Evolutionary conservation across 2,888 invertebrate genomes (phyloP), one percentile per base, ranked within the genome.

Genomic region (Gari tellinella): DNA sequence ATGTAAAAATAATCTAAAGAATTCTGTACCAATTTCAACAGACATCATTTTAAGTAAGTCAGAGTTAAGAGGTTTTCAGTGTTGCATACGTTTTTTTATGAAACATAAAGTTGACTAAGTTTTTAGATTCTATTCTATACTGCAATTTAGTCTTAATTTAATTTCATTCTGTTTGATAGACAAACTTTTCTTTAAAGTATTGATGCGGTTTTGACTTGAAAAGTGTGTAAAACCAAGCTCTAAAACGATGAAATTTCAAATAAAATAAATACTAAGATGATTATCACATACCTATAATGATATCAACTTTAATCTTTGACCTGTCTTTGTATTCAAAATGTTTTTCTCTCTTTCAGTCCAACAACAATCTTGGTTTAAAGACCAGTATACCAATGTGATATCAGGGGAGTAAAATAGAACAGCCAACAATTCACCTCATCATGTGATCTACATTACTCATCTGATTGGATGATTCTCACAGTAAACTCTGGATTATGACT

Each of bases 291-390:
- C n/a, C n/a, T n/a, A n/a, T n/a, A n/a, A n/a, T n/a, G n/a, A n/a
- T n/a, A n/a, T n/a, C n/a, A n/a, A n/a, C n/a, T n/a, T n/a, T n/a
- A n/a, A n/a, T n/a, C n/a, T n/a, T n/a, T n/a, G n/a, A n/a, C n/a
- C n/a, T n/a, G n/a, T 31, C 31, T 8, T 43, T 43, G 14, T 15
- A 25, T 51, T 7, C 21, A n/a, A n/a, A 23, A 1, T 40, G 31
- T 26, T 64, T 23, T 55, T 58, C 43, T 57, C 14, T 43, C 25
- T 77, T 77, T 48, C 77, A 77, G 77, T 61, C 72, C 69, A 72
- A 61, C 79, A 74, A 79, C 79, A 68, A 79, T 79, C 55, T 74
- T 79, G 69, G 79, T 79, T 72, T 79, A 79, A 75, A 79, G 48
- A 41, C 58, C 48, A 60, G 63, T 45, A 53, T 68, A 57, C 72